Conservation (phyloP, 2,113 vertebrate genomes). For the Erythrolamprus reginae region DNA sequence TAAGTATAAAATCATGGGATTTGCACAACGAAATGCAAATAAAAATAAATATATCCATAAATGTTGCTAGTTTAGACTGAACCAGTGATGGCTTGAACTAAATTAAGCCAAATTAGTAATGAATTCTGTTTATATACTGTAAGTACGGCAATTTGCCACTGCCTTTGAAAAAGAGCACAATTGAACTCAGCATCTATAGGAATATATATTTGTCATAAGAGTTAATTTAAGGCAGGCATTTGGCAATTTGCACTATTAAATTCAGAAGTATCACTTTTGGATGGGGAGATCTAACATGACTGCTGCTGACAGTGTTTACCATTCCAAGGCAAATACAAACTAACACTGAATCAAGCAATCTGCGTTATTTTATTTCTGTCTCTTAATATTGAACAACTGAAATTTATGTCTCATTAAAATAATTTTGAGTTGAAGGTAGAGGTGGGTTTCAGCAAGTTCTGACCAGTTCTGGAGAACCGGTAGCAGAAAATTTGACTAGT, state of each 20-base stretch:
- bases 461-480: too few relatives aligned
- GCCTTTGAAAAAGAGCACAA: constrained; percentile 49
- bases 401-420: not conserved
- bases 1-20: not conserved
- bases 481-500: too few relatives aligned
- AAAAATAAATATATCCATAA: constrained; percentile 62
- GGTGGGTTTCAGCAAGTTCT: too few relatives aligned
- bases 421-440: too few relatives aligned
- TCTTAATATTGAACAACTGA: not conserved
- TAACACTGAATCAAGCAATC: not conserved
- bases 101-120: constrained; percentile 58
- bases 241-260: not conserved
- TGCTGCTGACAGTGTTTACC: not conserved
- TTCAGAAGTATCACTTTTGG: not conserved
- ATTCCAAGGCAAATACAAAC: not conserved
- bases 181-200: constrained; percentile 27
- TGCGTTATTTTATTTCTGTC: not conserved
- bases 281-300: not conserved
- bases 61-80: constrained; percentile 58
- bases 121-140: constrained; percentile 56
- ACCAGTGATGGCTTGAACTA: constrained; percentile 53
- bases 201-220: constrained; percentile 29
- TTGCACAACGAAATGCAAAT: constrained; percentile 1
- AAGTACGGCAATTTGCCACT: constrained; percentile 33
- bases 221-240: constrained; percentile 30